Conservation (phyloP, 2,797 vertebrate species). For the Hylomyscus alleni region DNA sequence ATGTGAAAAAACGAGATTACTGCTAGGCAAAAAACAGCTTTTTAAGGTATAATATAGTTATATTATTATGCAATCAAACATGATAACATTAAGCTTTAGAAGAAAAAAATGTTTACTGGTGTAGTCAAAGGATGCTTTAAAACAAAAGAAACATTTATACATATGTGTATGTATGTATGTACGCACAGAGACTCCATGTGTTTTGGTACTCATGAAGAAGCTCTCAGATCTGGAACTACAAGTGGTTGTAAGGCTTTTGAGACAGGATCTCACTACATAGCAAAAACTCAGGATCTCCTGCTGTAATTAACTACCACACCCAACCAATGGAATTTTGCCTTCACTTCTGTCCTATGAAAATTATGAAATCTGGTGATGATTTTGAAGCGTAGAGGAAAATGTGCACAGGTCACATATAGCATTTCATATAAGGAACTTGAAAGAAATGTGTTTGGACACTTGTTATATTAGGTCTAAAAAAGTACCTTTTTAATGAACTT, state of each 20-base stretch:
- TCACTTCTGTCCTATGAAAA: not conserved
- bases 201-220: not conserved
- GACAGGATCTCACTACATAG: not conserved
- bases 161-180: not conserved
- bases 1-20: not conserved
- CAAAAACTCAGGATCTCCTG: not conserved
- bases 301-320: not conserved
- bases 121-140: slow-evolving; percentile 19
- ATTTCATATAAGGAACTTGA: not conserved
- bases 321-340: not conserved
- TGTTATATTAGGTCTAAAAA: not conserved
- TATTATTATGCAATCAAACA: slow-evolving; percentile 10
- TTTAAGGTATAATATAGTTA: slow-evolving; percentile 22
- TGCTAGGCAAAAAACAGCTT: not conserved
- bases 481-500: not conserved
- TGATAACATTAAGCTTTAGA: not conserved
- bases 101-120: not conserved
- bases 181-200: not conserved
- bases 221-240: not conserved
- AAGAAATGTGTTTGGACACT: not conserved
- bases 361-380: not conserved
- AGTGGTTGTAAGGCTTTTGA: not conserved
- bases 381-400: not conserved
- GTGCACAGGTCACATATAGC: not conserved
- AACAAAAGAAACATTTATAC: not conserved